Base-by-base conservation (phyloP, 2,113 vertebrate species). In the Petromus typicus region DNA sequence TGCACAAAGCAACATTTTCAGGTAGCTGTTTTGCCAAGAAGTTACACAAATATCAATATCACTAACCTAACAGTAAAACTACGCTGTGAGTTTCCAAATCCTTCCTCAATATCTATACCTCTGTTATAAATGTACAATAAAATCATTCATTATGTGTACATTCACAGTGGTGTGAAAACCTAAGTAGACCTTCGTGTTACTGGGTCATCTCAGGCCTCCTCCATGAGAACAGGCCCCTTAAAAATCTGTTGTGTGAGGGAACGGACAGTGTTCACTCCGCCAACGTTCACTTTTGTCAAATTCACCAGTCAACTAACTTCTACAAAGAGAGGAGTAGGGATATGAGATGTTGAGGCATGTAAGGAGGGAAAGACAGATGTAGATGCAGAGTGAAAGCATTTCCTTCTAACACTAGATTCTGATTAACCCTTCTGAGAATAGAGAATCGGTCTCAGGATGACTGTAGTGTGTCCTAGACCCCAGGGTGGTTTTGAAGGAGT, bases 71-170 rank as follows among this genome's bases (percentile, higher is more conserved):
- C 54, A 66, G 85, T 69, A 73, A 93, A 69, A 32, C n/a, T 71
- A 84, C 18, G 32, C 43, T 64, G 23, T 86, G 9, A 86, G 5
- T 90, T 89, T 87, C n/a, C 93, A 56, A 91, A 91, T 57, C 23
- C 56, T 25, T n/a, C 23, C 23, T 64, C 4, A 48, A 11, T 86
- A 89, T 94, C 40, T 83, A 3, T 45, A 54, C 43, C 40, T 71
- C 90, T 86, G 18, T 95, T 90, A 80, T 69, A 83, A 89, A 75
- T 59, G 20, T 61, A 4, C 89, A 61, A 90, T 63, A 73, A 90
- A 92, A 79, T 11, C 20, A 71, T 61, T 82, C 48, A 81, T 27
- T 88, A 0, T 81, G 30, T 86, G 7, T 59, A 69, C 32, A 27
- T 69, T 90, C 48, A 8, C 20, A 61, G 4, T 90, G 43, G 40